Percentiles rank a stretch among this genome's conserved stretches.
Evolutionary conservation across 2,888 invertebrate genomes (phyloP).

Genomic region (Agrotis segetum): DNA sequence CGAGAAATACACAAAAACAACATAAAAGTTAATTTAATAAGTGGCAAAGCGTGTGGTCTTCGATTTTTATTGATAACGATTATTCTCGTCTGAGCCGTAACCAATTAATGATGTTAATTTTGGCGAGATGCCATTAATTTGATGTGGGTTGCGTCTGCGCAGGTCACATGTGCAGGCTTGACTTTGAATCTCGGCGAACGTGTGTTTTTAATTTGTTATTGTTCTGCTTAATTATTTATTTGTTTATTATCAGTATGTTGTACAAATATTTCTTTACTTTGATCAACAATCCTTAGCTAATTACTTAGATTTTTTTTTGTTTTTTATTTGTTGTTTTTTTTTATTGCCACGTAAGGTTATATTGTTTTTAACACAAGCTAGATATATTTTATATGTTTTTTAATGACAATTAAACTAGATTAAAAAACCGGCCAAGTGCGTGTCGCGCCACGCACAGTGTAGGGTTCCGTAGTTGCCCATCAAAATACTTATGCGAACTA

Average conservation of each 20-base stretch:
- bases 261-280: no score
- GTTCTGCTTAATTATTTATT: constrained; percentile 9
- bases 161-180: constrained; percentile 25
- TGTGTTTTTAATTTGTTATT: constrained; percentile 36
- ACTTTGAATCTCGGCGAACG: constrained; percentile 27
- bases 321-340: no score
- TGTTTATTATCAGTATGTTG: background rate
- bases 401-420: no score
- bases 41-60: constrained; percentile 50
- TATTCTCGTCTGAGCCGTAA: constrained; percentile 47
- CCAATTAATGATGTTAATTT: constrained; percentile 63
- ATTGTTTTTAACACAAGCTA: no score
- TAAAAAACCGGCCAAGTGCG: no score
- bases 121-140: constrained; percentile 54
- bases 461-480: no score
- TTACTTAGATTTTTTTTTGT: no score
- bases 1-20: constrained; percentile 15
- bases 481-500: no score
- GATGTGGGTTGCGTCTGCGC: constrained; percentile 50
- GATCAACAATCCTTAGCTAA: no score
- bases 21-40: constrained; percentile 43
- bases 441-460: no score
- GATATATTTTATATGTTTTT: no score
- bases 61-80: constrained; percentile 51
- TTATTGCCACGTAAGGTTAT: no score